Evolutionary conservation across 2,888 invertebrate species (phyloP), one percentile per base, ranked within the genome.

Genomic region (Nymphalis polychloros): DNA sequence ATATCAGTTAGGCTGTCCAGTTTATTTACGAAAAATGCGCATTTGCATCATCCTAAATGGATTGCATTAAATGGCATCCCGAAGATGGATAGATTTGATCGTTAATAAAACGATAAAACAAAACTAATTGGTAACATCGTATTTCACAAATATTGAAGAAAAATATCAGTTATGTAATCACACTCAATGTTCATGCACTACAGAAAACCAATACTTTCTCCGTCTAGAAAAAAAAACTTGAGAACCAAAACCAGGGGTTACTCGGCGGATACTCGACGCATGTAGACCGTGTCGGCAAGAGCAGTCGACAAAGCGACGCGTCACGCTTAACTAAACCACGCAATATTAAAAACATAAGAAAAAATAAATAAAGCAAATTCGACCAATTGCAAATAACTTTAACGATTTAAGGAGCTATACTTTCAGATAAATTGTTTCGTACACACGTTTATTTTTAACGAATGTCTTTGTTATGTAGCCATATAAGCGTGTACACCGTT

Each of bases 211-310:
- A 70, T 72, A 78, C 77, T 79, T 78, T 79, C 77, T 74, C 77
- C 74, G 53, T 31, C 63, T 62, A 71, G 74, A 74, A 77, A 77
- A 77, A 77, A 35, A 75, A 79, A 79, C 78, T 72, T 73, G 72
- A 83, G 83, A 81, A 82, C 81, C 81, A 78, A 87, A 85, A 83
- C 83, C 83, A 81, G 82, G 84, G 87, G 87, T 88, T 84, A 83
- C 79, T 77, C 82, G 81, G 77, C 84, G 86, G 88, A 89, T 89
- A 81, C 83, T 81, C 68, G 75, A 72, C 80, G 85, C 86, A 90
- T 91, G 79, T 90, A 91, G 91, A 92, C 91, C 91, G 91, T 85
- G 86, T 89, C 89, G 85, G 82, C 84, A 87, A 87, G 85, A 86
- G 84, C 82, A 82, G 81, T 82, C 84, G 86, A 88, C 88, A 89